Conservation (phyloP, 2,113 vertebrate genomes). For the Addax nasomaculatus region DNA sequence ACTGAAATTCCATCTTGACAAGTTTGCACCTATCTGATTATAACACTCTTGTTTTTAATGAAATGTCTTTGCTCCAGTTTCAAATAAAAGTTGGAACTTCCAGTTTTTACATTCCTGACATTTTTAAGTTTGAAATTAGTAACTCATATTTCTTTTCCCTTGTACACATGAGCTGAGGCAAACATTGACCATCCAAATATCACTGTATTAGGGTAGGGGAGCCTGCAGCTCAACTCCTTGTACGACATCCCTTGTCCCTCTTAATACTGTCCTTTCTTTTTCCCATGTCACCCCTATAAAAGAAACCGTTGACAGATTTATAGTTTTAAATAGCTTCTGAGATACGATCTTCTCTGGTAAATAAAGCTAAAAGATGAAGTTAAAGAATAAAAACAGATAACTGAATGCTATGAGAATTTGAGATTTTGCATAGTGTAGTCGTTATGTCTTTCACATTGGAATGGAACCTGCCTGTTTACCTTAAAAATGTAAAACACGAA, state of each 20-base stretch:
- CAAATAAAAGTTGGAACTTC: neutral
- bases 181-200: neutral
- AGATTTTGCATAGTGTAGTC: neutral
- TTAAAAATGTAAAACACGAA: neutral
- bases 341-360: neutral
- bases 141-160: neutral
- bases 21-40: neutral
- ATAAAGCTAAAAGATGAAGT: neutral
- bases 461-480: neutral
- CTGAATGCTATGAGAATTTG: neutral
- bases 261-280: neutral
- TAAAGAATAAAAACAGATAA: neutral
- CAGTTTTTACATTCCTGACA: neutral
- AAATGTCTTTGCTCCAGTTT: neutral
- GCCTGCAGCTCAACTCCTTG: neutral
- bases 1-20: neutral
- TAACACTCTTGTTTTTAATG: neutral
- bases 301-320: neutral
- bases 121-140: constrained; percentile 4
- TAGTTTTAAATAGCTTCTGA: constrained; percentile 58
- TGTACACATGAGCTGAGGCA: neutral
- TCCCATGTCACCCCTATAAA: constrained; percentile 47
- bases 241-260: neutral
- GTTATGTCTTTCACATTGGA: neutral
- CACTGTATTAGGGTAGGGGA: neutral